phyloP scores from a whole-genome alignment of 2,113 vertebrate genomes.

The Antigone vipio region DNA sequence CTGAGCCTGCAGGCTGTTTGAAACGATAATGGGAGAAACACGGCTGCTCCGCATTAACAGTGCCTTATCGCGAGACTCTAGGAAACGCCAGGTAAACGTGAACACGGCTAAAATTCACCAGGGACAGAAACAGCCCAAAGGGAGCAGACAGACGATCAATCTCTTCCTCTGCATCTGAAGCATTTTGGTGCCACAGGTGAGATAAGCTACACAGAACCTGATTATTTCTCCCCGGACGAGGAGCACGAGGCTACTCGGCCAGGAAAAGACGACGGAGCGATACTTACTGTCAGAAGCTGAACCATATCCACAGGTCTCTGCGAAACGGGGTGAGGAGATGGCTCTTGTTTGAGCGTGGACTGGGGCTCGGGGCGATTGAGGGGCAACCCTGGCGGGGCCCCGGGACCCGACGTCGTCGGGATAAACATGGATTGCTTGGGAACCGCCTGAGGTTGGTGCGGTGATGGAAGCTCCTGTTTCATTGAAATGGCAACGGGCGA shows the following conservation, averaged over 20 bases:
- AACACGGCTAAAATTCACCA: not conserved
- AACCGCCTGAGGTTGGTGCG: slow-evolving; percentile 72
- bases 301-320: slow-evolving; percentile 93
- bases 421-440: slow-evolving; percentile 78
- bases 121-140: not conserved
- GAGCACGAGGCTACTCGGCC: accelerated
- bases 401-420: slow-evolving; percentile 64
- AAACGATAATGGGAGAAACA: not conserved
- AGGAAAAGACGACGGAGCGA: accelerated
- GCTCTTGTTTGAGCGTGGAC: slow-evolving; percentile 78
- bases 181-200: not conserved
- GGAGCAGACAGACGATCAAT: accelerated
- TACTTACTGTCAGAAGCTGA: slow-evolving; percentile 89
- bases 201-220: not conserved
- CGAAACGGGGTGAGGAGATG: slow-evolving; percentile 65
- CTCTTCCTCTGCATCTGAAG: not conserved
- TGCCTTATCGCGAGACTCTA: accelerated
- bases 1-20: not conserved
- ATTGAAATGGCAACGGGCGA: slow-evolving; percentile 83
- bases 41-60: not conserved
- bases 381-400: slow-evolving; percentile 66
- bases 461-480: slow-evolving; percentile 81
- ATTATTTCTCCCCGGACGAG: accelerated
- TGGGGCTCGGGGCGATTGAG: slow-evolving; percentile 75
- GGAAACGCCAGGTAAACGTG: accelerated